These are phyloP conservation scores for Cactoblastis cactorum DNA, from an alignment of 2,888 invertebrate genomes.

Conservation along the genomic window DNA sequence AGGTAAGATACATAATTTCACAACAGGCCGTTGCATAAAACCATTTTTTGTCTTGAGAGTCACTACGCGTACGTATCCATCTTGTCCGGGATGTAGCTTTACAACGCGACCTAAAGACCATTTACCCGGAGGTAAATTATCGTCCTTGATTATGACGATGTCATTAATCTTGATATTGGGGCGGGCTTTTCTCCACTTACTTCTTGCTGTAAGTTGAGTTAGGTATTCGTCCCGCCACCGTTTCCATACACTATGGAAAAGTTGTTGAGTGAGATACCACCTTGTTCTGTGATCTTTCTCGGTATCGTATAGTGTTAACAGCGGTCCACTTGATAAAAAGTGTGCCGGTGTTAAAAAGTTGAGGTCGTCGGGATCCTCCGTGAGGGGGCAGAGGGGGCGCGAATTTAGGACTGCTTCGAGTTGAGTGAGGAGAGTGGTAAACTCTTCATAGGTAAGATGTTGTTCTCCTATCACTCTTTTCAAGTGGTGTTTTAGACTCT, in stretches of 20 bases:
- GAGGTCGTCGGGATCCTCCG: background rate
- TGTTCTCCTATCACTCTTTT: conserved; percentile 2
- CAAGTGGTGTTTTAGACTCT: background rate
- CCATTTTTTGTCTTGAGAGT: background rate
- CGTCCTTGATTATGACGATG: background rate
- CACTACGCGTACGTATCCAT: background rate
- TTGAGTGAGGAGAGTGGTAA: background rate
- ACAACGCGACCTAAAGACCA: background rate
- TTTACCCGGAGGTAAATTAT: background rate
- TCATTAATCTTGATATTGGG: background rate
- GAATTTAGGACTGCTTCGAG: conserved; percentile 1
- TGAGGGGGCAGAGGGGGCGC: background rate
- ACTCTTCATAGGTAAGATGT: background rate
- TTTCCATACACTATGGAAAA: background rate
- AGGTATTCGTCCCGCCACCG: background rate
- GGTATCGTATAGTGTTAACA: too few species aligned
- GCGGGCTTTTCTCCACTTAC: background rate
- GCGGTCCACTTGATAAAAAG: background rate
- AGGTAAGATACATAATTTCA: background rate
- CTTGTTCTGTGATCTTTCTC: background rate
- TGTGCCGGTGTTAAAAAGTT: background rate
- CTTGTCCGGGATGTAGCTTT: background rate
- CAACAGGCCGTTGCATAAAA: background rate
- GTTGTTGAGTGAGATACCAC: background rate
- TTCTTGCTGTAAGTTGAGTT: background rate